phyloP scores from a whole-genome alignment of 1,140 invertebrate species.

The Drosophila arawakana region DNA sequence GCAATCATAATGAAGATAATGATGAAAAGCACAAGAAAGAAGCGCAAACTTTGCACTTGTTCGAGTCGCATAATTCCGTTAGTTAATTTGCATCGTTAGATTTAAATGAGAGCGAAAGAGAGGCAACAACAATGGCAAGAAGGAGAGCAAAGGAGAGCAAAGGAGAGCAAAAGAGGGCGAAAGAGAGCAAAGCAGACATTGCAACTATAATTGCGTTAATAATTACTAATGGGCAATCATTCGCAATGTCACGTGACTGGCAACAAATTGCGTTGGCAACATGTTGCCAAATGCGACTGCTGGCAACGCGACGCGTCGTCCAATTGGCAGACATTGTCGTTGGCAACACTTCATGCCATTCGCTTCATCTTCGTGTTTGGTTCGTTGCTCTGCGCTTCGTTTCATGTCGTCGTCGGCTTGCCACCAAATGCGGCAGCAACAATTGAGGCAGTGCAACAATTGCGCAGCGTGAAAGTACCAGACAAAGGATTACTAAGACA shows the following conservation, averaged over 20 bases:
- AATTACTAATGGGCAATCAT: constrained; percentile 66
- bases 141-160: neutral
- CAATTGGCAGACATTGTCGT: constrained; percentile 32
- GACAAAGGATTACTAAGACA: too few relatives aligned
- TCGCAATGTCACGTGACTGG: constrained; percentile 27
- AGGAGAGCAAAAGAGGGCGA: neutral
- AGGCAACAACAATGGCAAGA: neutral
- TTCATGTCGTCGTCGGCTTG: neutral
- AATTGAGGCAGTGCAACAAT: constrained; percentile 3
- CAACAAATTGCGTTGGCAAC: constrained; percentile 24
- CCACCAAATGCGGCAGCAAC: neutral
- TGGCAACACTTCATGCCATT: constrained; percentile 6
- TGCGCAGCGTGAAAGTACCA: too few relatives aligned
- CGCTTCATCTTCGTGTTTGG: constrained; percentile 1
- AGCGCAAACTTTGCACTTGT: constrained; percentile 47
- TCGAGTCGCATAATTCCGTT: constrained; percentile 62
- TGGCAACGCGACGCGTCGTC: neutral
- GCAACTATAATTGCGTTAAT: constrained; percentile 67
- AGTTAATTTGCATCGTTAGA: constrained; percentile 75
- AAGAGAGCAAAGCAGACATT: constrained; percentile 6
- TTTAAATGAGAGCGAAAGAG: constrained; percentile 23
- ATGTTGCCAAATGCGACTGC: constrained; percentile 14
- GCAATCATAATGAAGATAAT: constrained; percentile 38
- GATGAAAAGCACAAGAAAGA: constrained; percentile 52
- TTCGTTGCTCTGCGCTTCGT: neutral